Evolutionary conservation across 2,113 vertebrate species (phyloP).

Genomic region (Scytalopus superciliaris): DNA sequence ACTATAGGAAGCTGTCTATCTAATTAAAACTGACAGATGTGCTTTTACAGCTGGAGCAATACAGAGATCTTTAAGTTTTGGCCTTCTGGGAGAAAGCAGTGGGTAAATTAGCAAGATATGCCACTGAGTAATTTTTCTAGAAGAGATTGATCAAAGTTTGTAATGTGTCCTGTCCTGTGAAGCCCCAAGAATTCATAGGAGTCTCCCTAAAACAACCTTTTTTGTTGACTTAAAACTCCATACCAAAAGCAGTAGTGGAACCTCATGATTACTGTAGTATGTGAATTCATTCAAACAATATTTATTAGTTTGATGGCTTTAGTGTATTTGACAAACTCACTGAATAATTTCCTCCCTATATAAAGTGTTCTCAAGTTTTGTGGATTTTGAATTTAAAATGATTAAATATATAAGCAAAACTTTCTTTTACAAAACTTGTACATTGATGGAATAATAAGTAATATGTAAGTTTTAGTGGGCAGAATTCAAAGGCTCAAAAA

Average conservation of each 20-base stretch:
- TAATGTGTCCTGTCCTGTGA: constrained; percentile 23
- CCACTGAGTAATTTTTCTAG: constrained; percentile 9
- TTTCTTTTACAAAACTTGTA: background rate
- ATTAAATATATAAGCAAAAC: background rate
- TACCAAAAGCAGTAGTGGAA: background rate
- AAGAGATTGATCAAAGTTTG: constrained; percentile 33
- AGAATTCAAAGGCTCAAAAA: background rate
- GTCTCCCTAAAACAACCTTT: background rate
- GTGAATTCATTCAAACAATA: background rate
- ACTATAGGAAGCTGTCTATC: constrained; percentile 66
- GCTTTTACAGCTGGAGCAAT: constrained; percentile 66
- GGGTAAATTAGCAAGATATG: constrained; percentile 39
- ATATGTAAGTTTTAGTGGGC: background rate
- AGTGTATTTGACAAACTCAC: background rate
- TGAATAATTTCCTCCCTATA: background rate
- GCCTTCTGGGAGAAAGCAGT: constrained; percentile 31
- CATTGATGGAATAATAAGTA: background rate
- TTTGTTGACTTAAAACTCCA: background rate
- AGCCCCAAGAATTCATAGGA: background rate
- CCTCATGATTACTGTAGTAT: background rate
- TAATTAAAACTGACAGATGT: constrained; percentile 55
- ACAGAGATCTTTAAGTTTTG: constrained; percentile 14
- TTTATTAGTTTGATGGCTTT: background rate
- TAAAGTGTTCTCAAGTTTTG: background rate
- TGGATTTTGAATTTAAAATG: background rate